Evolutionary conservation across 2,888 invertebrate species (phyloP).

Genomic region (Ganaspis brasiliensis): DNA sequence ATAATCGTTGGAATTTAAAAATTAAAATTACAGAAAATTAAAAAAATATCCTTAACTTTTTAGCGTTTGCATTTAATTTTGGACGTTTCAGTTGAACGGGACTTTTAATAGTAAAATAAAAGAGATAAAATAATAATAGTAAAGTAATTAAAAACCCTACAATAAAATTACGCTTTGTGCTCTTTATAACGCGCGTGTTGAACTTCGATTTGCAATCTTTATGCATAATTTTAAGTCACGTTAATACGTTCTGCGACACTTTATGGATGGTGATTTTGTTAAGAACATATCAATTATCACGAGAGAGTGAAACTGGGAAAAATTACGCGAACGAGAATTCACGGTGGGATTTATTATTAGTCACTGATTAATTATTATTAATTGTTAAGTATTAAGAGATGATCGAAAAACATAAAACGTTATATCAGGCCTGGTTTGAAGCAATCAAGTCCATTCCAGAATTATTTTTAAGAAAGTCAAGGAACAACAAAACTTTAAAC

Average conservation of each 20-base stretch:
- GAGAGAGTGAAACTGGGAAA: background rate
- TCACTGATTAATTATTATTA: slow-evolving; percentile 6
- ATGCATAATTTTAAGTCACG: slow-evolving; percentile 32
- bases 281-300: slow-evolving; percentile 36
- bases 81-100: too few relatives aligned
- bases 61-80: too few relatives aligned
- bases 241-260: slow-evolving; percentile 28
- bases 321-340: slow-evolving; percentile 29
- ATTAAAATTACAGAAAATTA: too few relatives aligned
- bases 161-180: slow-evolving; percentile 32
- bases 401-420: background rate
- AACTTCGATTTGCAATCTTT: slow-evolving; percentile 28
- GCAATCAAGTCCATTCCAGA: slow-evolving; percentile 12
- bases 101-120: slow-evolving; percentile 51
- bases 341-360: slow-evolving; percentile 13
- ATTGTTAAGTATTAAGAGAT: background rate
- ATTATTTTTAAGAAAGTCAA: slow-evolving; percentile 24
- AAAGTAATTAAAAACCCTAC: slow-evolving; percentile 46
- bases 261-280: slow-evolving; percentile 33
- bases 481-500: background rate
- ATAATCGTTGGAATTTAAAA: too few relatives aligned
- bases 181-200: slow-evolving; percentile 29
- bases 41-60: too few relatives aligned
- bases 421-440: background rate
- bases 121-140: slow-evolving; percentile 52